These are phyloP conservation scores for Gallirallus australis DNA, from an alignment of 2,797 vertebrate genomes.

Conservation along the genomic window DNA sequence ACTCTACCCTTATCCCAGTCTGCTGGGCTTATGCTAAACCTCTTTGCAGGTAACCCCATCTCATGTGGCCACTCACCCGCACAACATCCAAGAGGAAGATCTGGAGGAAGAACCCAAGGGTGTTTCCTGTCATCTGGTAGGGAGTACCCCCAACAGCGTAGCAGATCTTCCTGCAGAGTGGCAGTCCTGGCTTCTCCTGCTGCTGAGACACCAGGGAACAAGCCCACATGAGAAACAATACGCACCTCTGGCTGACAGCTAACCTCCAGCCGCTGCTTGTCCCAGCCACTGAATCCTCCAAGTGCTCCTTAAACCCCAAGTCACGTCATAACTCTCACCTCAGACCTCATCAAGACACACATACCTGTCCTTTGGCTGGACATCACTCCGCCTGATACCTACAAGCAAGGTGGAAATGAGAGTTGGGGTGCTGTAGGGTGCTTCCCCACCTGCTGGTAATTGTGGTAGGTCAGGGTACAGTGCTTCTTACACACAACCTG, in stretches of 20 bases:
- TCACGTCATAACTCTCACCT: not conserved
- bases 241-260: not conserved
- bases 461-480: not conserved
- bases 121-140: conserved; percentile 75
- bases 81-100: conserved; percentile 84
- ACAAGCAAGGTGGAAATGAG: not conserved
- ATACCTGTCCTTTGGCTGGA: not conserved
- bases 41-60: not conserved
- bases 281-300: rapidly evolving
- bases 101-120: conserved; percentile 78
- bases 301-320: not conserved
- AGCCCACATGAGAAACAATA: not conserved
- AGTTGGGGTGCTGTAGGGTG: not conserved
- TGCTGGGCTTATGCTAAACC: not conserved
- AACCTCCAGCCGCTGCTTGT: not conserved
- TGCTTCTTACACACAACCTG: not conserved
- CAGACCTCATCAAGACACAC: not conserved
- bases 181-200: conserved; percentile 39
- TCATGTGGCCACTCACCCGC: conserved; percentile 58
- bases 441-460: not conserved
- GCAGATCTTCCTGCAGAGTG: conserved; percentile 77
- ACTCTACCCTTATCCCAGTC: not conserved
- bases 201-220: conserved; percentile 31
- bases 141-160: conserved; percentile 80
- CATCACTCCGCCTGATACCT: not conserved